phyloP scores from a whole-genome alignment of 2,888 invertebrate species.

The Acanthosepion lycidas region DNA sequence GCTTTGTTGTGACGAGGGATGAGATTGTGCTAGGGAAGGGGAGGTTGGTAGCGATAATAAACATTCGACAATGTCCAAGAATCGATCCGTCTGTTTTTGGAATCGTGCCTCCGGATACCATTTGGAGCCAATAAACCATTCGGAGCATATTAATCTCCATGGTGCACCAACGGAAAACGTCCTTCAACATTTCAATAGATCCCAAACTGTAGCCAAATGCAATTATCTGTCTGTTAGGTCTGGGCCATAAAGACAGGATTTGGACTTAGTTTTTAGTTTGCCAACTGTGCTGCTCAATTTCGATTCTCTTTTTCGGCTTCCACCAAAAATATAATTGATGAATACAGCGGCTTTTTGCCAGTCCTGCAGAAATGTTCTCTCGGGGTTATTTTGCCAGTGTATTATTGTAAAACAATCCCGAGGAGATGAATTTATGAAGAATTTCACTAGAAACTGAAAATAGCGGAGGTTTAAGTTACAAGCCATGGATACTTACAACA shows the following conservation, averaged over 20 bases:
- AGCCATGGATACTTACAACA: too few relatives aligned
- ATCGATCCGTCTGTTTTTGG: neutral
- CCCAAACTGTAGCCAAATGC: neutral
- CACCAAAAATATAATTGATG: neutral
- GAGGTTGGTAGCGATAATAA: neutral
- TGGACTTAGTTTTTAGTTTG: neutral
- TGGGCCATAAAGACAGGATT: neutral
- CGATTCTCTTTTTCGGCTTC: neutral
- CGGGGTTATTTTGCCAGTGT: neutral
- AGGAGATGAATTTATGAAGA: neutral
- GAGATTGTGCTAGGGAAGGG: neutral
- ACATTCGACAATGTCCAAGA: neutral
- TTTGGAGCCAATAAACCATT: neutral
- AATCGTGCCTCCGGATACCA: neutral
- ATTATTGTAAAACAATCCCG: neutral
- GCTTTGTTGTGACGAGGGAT: neutral
- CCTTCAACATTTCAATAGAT: slow-evolving; percentile 18
- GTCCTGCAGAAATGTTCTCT: neutral
- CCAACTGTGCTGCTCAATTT: neutral
- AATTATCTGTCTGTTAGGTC: slow-evolving; percentile 6
- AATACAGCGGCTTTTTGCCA: neutral
- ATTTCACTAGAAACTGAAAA: neutral
- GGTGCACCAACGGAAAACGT: neutral
- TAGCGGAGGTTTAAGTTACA: neutral
- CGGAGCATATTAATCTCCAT: slow-evolving; percentile 21